Evolutionary conservation across 2,888 invertebrate species (phyloP), one percentile per base, ranked within the genome.

Genomic region (Torymus texanus): DNA sequence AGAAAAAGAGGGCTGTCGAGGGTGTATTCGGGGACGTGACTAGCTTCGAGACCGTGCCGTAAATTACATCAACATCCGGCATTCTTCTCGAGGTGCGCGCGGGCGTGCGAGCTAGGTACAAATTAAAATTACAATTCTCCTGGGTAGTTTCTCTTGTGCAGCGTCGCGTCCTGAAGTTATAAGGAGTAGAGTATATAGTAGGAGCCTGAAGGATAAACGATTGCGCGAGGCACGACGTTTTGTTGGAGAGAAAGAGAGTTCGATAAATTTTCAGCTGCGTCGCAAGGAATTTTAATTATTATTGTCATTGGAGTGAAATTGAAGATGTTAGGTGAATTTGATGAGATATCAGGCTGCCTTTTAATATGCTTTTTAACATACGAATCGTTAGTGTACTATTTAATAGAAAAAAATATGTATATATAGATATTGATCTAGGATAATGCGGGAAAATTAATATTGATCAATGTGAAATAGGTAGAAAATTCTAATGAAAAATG

Each of bases 61-160:
- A 68, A 79, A 79, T 79, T 74, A 79, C 78, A 53, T 67, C 51
- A 58, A n/a, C 59, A 50, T 74, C 58, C 51, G 16, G 59, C 74
- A 74, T 74, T 67, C 71, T 79, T 62, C n/a, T 21, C 24, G 18
- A 21, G 21, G n/a, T 14, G 41, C 41, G 41, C 41, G 41, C 41
- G 41, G 16, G 67, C 18, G 50, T n/a, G 59, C 16, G 59, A 55
- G 51, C 41, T 61, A 53, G 21, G 29, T n/a, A 51, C 63, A 79
- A 79, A 70, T 74, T 79, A 74, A 79, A 79, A 78, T 78, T 74
- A 63, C 74, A 56, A 68, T 78, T 41, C 67, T 56, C 55, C 55
- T 51, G 68, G 21, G 21, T 62, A 29, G 58, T 74, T 63, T 73
- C 74, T 74, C 65, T 21, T 41, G 71, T 50, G 65, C 65, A 41